phyloP scores from a whole-genome alignment of 1,140 invertebrate genomes.

The Meloidogyne floridensis region DNA sequence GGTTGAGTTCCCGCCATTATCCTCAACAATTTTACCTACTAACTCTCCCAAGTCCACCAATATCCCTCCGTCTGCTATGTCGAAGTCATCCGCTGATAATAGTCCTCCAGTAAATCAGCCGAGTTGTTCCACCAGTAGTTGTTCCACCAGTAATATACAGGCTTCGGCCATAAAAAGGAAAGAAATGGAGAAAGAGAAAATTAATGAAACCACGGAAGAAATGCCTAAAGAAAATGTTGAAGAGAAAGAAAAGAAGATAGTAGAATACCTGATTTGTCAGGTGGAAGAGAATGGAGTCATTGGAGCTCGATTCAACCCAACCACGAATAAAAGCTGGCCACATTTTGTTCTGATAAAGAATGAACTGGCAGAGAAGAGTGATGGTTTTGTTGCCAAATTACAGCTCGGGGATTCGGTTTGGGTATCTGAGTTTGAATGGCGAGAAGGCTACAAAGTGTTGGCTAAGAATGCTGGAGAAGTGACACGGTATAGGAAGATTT shows the following conservation, averaged over 20 bases:
- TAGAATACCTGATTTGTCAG: conserved; percentile 8
- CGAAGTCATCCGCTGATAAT: too few species aligned
- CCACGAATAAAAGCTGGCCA: neutral
- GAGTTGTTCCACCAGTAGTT: too few species aligned
- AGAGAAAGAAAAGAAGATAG: neutral
- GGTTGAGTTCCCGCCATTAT: too few species aligned
- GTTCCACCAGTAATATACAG: too few species aligned
- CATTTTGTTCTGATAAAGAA: neutral
- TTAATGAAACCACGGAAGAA: neutral
- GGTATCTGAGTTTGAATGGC: neutral
- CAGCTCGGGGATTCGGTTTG: neutral
- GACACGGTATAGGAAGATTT: neutral
- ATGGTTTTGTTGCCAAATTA: neutral
- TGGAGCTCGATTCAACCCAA: neutral
- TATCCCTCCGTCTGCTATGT: too few species aligned
- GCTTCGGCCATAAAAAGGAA: conserved; percentile 1
- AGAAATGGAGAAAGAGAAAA: neutral
- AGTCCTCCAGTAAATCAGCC: too few species aligned
- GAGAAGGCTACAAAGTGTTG: neutral
- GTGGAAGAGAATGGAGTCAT: neutral
- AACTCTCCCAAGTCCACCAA: too few species aligned
- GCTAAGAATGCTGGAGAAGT: conserved; percentile 1
- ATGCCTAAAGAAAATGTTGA: neutral
- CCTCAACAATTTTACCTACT: too few species aligned
- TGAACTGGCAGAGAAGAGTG: neutral